phyloP scores from a whole-genome alignment of 2,888 invertebrate species.

The Copidosoma aretas region DNA sequence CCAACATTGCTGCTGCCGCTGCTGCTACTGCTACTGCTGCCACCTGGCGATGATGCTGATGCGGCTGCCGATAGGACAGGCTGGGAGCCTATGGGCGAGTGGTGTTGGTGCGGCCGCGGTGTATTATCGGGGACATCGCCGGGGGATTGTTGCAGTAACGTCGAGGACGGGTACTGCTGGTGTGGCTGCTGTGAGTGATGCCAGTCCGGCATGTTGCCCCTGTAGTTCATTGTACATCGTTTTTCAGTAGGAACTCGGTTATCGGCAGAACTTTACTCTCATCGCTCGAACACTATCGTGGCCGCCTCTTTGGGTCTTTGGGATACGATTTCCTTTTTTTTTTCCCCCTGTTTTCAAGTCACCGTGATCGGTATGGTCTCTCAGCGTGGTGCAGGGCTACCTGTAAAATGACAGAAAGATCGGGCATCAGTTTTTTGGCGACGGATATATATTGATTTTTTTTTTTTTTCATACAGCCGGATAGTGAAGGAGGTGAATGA shows the following conservation, averaged over 20 bases:
- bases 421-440: too few species aligned
- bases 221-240: slow-evolving; percentile 62
- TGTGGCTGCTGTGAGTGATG: slow-evolving; percentile 53
- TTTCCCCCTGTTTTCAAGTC: too few species aligned
- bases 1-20: slow-evolving; percentile 22
- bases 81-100: background rate
- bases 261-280: background rate
- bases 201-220: slow-evolving; percentile 61
- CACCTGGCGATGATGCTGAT: slow-evolving; percentile 17
- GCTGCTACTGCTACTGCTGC: slow-evolving; percentile 15
- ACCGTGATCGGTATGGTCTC: too few species aligned
- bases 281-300: slow-evolving; percentile 18
- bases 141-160: slow-evolving; percentile 46
- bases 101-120: slow-evolving; percentile 25
- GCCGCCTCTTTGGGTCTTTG: too few species aligned
- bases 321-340: too few species aligned
- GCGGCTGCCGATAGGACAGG: background rate
- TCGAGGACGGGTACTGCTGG: slow-evolving; percentile 16
- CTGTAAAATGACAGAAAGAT: too few species aligned
- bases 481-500: too few species aligned
- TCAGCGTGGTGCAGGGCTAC: too few species aligned
- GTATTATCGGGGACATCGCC: slow-evolving; percentile 31
- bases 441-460: too few species aligned
- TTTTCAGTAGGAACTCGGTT: slow-evolving; percentile 25
- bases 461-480: too few species aligned